These are phyloP conservation scores for Gobio occitaniae DNA, from an alignment of 2,797 vertebrate genomes.

Conservation along the genomic window DNA sequence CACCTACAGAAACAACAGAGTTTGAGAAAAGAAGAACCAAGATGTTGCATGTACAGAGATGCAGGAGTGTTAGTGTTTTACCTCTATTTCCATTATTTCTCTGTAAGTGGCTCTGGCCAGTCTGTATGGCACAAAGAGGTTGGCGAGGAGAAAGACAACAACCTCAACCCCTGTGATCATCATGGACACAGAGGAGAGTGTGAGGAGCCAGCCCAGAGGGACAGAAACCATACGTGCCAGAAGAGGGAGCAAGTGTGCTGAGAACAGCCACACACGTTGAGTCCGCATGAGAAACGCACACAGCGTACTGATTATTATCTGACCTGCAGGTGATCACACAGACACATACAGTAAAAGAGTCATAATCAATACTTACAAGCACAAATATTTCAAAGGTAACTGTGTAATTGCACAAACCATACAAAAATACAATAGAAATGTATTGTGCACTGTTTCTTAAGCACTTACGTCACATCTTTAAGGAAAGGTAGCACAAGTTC, in stretches of 20 bases:
- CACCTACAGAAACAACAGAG: constrained; percentile 70
- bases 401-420: neutral
- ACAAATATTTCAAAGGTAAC: neutral
- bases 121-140: constrained; percentile 81
- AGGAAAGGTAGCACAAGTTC: neutral
- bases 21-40: neutral
- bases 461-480: neutral
- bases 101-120: constrained; percentile 76
- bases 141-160: constrained; percentile 71
- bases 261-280: constrained; percentile 83
- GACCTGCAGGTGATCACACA: constrained; percentile 71
- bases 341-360: neutral
- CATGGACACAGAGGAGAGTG: constrained; percentile 74
- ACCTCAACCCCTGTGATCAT: constrained; percentile 72
- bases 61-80: constrained; percentile 48
- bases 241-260: constrained; percentile 81
- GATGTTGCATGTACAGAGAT: neutral
- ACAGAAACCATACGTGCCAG: constrained; percentile 76
- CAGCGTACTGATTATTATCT: constrained; percentile 82
- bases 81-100: constrained; percentile 78
- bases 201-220: constrained; percentile 70
- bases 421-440: neutral
- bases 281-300: constrained; percentile 86
- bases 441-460: neutral
- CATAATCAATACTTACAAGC: neutral